phyloP scores from a whole-genome alignment of 2,797 vertebrate species.

The Microhierax caerulescens region DNA sequence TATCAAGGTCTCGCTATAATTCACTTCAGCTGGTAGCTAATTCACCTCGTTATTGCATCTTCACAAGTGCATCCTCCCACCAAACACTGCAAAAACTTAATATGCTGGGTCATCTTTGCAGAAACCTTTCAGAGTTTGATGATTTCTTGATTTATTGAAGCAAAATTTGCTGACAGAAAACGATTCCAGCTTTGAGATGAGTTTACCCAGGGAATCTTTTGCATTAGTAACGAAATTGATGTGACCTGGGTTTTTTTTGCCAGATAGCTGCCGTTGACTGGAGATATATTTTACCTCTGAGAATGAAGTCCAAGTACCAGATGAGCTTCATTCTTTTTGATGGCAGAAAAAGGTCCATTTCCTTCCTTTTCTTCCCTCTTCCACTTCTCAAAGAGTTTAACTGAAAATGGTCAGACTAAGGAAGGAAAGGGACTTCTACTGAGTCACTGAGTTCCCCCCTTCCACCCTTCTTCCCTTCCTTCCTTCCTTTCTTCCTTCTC shows the following conservation, averaged over 20 bases:
- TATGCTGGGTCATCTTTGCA: not conserved
- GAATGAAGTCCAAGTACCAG: not conserved
- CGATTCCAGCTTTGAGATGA: not conserved
- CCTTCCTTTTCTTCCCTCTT: not conserved
- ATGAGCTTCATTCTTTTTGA: not conserved
- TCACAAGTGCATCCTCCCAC: not conserved
- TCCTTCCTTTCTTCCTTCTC: not conserved
- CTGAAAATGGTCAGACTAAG: not conserved
- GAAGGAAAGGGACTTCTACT: not conserved
- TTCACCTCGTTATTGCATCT: not conserved
- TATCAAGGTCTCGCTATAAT: not conserved
- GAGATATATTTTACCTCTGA: not conserved
- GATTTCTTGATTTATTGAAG: conserved; percentile 22
- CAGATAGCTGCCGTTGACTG: not conserved
- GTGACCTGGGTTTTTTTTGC: not conserved
- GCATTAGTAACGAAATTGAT: not conserved
- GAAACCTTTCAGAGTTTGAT: not conserved
- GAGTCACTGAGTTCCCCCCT: not conserved
- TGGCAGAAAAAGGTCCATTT: not conserved
- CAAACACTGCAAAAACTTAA: not conserved
- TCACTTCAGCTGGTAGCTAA: not conserved
- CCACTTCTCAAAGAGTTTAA: not conserved
- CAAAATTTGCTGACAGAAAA: not conserved
- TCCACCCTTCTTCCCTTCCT: too few species aligned
- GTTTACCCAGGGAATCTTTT: not conserved